These are phyloP conservation scores for Micrasema minimum DNA, from an alignment of 1,140 invertebrate species.

Conservation along the genomic window DNA sequence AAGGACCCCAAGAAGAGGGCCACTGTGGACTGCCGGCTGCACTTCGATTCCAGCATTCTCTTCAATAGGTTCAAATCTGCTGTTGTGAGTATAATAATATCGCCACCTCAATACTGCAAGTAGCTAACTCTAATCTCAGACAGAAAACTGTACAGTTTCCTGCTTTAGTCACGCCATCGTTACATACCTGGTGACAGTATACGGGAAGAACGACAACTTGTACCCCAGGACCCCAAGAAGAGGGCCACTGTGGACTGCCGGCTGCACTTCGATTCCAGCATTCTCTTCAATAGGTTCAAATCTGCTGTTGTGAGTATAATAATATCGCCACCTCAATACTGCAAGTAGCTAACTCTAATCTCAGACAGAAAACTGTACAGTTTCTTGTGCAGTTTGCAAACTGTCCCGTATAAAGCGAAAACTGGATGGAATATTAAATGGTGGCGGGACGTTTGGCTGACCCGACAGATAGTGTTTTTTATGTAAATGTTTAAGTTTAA, in stretches of 20 bases:
- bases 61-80: constrained; percentile 57
- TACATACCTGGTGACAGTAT: constrained; percentile 55
- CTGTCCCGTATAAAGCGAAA: no score
- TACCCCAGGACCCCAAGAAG: constrained; percentile 28
- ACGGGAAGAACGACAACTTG: constrained; percentile 46
- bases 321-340: not conserved
- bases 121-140: no score
- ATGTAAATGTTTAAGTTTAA: no score
- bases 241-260: constrained; percentile 28
- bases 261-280: constrained; percentile 60
- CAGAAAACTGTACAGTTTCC: not conserved
- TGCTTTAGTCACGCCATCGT: constrained; percentile 56
- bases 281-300: constrained; percentile 59
- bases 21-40: constrained; percentile 32
- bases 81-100: constrained; percentile 56
- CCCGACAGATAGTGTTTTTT: no score
- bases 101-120: no score
- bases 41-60: constrained; percentile 64
- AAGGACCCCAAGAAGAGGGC: constrained; percentile 39
- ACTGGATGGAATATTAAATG: no score
- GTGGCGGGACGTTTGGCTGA: no score
- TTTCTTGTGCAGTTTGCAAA: no score
- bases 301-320: constrained; percentile 56
- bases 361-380: no score
- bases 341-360: no score